Percentiles rank a stretch among this genome's conserved stretches.
phyloP scores from a whole-genome alignment of 2,113 vertebrate species.

The Hippocampus zosterae region DNA sequence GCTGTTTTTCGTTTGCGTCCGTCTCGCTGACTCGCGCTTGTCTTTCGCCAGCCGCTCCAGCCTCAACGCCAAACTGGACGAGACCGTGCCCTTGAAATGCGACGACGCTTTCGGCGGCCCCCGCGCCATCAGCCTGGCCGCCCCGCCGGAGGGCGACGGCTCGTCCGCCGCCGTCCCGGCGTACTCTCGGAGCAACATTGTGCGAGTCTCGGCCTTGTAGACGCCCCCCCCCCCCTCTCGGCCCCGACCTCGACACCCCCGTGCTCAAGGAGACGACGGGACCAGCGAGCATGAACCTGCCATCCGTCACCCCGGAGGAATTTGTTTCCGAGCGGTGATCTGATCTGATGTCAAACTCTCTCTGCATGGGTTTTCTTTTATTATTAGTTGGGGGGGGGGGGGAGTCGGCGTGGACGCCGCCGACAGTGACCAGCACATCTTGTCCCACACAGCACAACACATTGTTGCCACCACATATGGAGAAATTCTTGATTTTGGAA shows the following conservation, averaged over 20 bases:
- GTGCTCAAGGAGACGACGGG: conserved; percentile 61
- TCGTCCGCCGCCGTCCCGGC: conserved; percentile 78
- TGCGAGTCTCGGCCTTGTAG: conserved; percentile 98
- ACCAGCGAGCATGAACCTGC: conserved; percentile 71
- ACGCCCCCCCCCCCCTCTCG: conserved; percentile 28
- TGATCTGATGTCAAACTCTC: conserved; percentile 69
- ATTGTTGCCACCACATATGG: conserved; percentile 61
- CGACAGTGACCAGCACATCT: conserved; percentile 52
- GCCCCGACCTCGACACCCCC: conserved; percentile 25
- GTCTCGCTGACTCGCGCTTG: conserved; percentile 15
- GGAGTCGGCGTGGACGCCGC: conserved; percentile 37
- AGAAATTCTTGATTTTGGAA: conserved; percentile 68
- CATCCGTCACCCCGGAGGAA: conserved; percentile 65
- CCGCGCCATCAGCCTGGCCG: conserved; percentile 94
- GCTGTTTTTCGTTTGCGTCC: too few species aligned
- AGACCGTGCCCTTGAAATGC: conserved; percentile 91
- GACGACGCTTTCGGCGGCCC: conserved; percentile 91
- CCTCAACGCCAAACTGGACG: conserved; percentile 94
- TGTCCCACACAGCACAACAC: conserved; percentile 63
- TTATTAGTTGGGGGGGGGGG: neutral
- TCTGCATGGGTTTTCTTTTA: conserved; percentile 57
- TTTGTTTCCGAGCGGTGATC: conserved; percentile 46
- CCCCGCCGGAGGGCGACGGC: conserved; percentile 82
- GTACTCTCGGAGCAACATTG: conserved; percentile 93
- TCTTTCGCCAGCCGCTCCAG: conserved; percentile 83